A percentile compares a stretch with the other conserved stretches of the same genome.
phyloP scores from a whole-genome alignment of 2,888 invertebrate genomes.

The Cataglyphis albicans region DNA sequence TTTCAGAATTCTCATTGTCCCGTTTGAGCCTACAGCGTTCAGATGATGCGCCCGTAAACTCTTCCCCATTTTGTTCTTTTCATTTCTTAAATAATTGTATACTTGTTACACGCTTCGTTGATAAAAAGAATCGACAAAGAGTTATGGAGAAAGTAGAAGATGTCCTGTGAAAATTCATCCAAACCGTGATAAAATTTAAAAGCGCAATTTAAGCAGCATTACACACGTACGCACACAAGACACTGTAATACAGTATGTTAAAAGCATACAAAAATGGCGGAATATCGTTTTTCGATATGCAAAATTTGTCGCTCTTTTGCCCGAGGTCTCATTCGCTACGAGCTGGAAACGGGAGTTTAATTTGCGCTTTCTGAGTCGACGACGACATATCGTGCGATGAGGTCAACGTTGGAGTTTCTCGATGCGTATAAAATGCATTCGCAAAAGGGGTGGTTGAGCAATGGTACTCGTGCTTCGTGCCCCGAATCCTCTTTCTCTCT shows the following conservation, averaged over 20 bases:
- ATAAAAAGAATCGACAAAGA: constrained; percentile 31
- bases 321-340: constrained; percentile 15
- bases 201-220: not conserved
- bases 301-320: constrained; percentile 4
- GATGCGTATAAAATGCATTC: constrained; percentile 28
- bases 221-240: not conserved
- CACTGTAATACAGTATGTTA: constrained; percentile 5
- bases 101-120: constrained; percentile 41
- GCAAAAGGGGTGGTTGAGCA: not conserved
- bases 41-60: constrained; percentile 51
- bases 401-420: constrained; percentile 6
- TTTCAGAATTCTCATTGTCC: constrained; percentile 44
- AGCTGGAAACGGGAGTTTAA: constrained; percentile 38
- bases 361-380: constrained; percentile 27
- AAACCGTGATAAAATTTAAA: constrained; percentile 5
- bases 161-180: constrained; percentile 24
- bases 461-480: not conserved
- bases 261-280: not conserved
- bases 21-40: constrained; percentile 37
- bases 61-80: constrained; percentile 14
- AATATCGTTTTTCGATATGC: constrained; percentile 23
- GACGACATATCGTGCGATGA: constrained; percentile 7
- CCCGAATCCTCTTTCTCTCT: constrained; percentile 26
- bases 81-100: constrained; percentile 59
- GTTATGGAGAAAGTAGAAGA: constrained; percentile 29